These are phyloP conservation scores for Hemithea aestivaria DNA, from an alignment of 2,888 invertebrate species.

Conservation along the genomic window DNA sequence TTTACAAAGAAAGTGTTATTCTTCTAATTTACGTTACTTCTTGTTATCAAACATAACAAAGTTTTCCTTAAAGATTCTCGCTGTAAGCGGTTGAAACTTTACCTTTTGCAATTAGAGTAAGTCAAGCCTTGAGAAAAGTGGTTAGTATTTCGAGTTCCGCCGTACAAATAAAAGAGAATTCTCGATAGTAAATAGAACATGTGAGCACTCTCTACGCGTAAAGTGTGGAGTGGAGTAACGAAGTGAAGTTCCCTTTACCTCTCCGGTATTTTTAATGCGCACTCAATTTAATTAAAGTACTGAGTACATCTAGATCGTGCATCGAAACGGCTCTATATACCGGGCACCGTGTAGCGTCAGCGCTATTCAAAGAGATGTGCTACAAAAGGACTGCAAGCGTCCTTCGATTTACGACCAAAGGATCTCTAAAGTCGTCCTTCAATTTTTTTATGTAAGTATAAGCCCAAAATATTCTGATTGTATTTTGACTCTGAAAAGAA, in stretches of 20 bases:
- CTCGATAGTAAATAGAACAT: slow-evolving; percentile 23
- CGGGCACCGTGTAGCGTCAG: background rate
- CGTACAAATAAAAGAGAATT: slow-evolving; percentile 41
- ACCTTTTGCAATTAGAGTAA: slow-evolving; percentile 15
- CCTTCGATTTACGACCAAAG: slow-evolving; percentile 23
- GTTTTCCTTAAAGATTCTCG: slow-evolving; percentile 1
- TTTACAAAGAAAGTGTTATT: no score
- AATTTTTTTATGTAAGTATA: no score
- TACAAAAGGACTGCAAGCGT: slow-evolving; percentile 18
- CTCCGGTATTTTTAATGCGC: slow-evolving; percentile 50
- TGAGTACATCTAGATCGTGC: slow-evolving; percentile 45
- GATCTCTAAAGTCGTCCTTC: no score
- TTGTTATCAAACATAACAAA: background rate
- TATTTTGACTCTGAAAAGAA: no score
- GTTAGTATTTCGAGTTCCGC: slow-evolving; percentile 27
- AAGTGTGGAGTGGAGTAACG: slow-evolving; percentile 30
- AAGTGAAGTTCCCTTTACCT: slow-evolving; percentile 48
- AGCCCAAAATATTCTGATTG: no score
- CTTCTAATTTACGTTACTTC: no score
- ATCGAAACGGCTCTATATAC: slow-evolving; percentile 21
- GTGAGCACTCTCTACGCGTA: slow-evolving; percentile 6
- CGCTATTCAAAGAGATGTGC: slow-evolving; percentile 37
- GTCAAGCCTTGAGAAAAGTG: slow-evolving; percentile 23
- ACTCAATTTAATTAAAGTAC: slow-evolving; percentile 68
- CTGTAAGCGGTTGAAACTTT: slow-evolving; percentile 10